Evolutionary conservation across 2,113 vertebrate genomes (phyloP), one percentile per base, ranked within the genome.

Genomic region (Opisthocomus hoazin): DNA sequence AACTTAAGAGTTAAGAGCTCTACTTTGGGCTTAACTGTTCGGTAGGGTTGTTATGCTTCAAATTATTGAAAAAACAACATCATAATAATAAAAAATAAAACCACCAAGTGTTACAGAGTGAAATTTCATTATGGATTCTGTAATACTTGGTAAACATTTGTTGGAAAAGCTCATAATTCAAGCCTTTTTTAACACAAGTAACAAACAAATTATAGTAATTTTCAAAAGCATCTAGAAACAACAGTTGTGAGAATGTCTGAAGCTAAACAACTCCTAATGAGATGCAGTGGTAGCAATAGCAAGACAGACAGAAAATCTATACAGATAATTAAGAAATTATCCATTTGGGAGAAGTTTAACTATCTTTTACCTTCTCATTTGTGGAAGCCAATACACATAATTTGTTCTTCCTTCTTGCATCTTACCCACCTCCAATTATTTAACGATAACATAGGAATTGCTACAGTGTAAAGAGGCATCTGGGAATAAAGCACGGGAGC

Each of bases 251-350:
- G 85, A 73, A 64, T 83, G 82, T 95, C 82, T 84, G 86, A 80
- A 61, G 78, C 92, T 94, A 95, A 97, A 96, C 89, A 94, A 84
- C 83, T 91, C 88, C 83, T 92, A 96, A 96, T 93, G 93, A 97
- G 94, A 96, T 93, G 87, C 90, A 95, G 54, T 69, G 48, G 83
- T 96, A 94, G 88, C 83, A 94, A 69, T 78, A 94, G 76, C 78
- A 84, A 96, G 73, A 58, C 68, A 96, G 94, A 91, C 75, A 96
- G 92, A 94, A 98, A 97, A 96, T 98, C 95, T 87, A 89, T 96
- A 74, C 73, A 85, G 87, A 95, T 97, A 97, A 97, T 97, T 97
- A 96, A 91, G 95, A 96, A 98, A 96, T 94, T 94, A 96, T 79
- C 90, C 68, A 69, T 93, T 68, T 95, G 91, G 90, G 91, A 95